A percentile compares a stretch with the other conserved stretches of the same genome.
These are phyloP conservation scores for Morbakka virulenta DNA, from an alignment of 30 jellyfish, hydroid and myxozoan species.

Conservation along the genomic window DNA sequence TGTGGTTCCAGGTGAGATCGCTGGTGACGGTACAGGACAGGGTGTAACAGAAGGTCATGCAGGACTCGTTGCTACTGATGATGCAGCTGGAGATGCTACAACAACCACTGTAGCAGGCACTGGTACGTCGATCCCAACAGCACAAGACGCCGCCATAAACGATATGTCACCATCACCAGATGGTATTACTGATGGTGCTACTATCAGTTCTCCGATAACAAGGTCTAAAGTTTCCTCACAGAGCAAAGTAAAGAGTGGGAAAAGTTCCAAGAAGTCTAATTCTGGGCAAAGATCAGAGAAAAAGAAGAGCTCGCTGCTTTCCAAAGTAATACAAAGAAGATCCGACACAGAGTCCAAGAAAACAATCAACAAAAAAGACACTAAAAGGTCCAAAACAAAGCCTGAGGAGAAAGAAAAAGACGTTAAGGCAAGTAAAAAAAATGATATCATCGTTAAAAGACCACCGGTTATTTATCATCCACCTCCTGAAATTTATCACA, in stretches of 20 bases:
- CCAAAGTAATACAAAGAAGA: conserved; percentile 44
- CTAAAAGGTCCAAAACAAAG: conserved; percentile 14
- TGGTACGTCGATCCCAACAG: conserved; percentile 11
- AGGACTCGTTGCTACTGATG: not conserved
- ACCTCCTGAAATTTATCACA: conserved; percentile 98
- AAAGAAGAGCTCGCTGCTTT: conserved; percentile 45
- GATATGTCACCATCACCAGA: conserved; percentile 19
- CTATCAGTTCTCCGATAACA: too few species aligned
- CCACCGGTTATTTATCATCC: conserved; percentile 99
- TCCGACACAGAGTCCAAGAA: not conserved
- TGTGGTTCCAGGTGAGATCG: too few species aligned
- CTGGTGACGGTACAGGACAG: conserved; percentile 23
- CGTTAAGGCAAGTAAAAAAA: conserved; percentile 82
- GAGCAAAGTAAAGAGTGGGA: not conserved
- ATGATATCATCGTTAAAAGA: conserved; percentile 92
- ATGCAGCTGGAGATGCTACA: not conserved
- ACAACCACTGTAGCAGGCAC: conserved; percentile 14
- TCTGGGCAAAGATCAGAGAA: not conserved
- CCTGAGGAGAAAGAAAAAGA: conserved; percentile 47
- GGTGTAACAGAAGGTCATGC: conserved; percentile 16
- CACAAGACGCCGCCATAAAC: conserved; percentile 6
- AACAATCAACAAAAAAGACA: conserved; percentile 15
- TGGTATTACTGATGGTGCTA: conserved; percentile 9
- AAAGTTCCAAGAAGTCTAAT: not conserved
- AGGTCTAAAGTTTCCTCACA: not conserved